Conservation (phyloP, 1,140 invertebrate species). For the Fopius arisanus region DNA sequence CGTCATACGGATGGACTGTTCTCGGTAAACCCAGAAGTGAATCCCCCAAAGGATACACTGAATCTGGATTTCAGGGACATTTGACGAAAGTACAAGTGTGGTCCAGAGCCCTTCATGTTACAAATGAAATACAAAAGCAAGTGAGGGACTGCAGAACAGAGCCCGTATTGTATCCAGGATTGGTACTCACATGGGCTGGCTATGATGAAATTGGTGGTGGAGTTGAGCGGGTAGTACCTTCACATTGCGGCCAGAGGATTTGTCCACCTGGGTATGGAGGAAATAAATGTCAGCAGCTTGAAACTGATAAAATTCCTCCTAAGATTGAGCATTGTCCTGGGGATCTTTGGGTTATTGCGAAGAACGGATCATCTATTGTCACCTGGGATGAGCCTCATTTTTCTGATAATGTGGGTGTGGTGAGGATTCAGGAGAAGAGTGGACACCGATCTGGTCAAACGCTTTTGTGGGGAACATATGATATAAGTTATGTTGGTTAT, state of each 20-base stretch:
- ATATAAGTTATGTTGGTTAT: constrained; percentile 92
- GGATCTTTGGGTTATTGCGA: constrained; percentile 92
- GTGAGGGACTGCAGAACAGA: constrained; percentile 90
- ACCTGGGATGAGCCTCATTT: constrained; percentile 95
- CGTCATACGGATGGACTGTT: constrained; percentile 88
- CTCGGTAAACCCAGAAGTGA: constrained; percentile 87
- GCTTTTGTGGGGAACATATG: constrained; percentile 90
- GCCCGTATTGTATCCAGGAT: constrained; percentile 85
- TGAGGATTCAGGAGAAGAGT: constrained; percentile 82
- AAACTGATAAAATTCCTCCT: constrained; percentile 86
- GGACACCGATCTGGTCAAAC: constrained; percentile 91
- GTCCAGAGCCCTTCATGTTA: constrained; percentile 88
- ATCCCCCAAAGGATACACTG: constrained; percentile 78
- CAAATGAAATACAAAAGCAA: constrained; percentile 93
- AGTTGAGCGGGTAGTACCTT: constrained; percentile 91
- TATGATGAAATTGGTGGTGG: constrained; percentile 89
- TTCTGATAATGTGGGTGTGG: constrained; percentile 85
- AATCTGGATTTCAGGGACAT: constrained; percentile 92
- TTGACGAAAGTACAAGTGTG: constrained; percentile 95
- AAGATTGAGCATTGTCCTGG: constrained; percentile 89
- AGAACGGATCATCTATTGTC: constrained; percentile 89
- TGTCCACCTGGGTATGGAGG: constrained; percentile 87
- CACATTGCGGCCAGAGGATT: constrained; percentile 86
- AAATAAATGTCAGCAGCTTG: constrained; percentile 81
- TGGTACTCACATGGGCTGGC: constrained; percentile 90